Conservation (phyloP, 35 echinoderm and acorn worm genomes). For the Patiria miniata region DNA sequence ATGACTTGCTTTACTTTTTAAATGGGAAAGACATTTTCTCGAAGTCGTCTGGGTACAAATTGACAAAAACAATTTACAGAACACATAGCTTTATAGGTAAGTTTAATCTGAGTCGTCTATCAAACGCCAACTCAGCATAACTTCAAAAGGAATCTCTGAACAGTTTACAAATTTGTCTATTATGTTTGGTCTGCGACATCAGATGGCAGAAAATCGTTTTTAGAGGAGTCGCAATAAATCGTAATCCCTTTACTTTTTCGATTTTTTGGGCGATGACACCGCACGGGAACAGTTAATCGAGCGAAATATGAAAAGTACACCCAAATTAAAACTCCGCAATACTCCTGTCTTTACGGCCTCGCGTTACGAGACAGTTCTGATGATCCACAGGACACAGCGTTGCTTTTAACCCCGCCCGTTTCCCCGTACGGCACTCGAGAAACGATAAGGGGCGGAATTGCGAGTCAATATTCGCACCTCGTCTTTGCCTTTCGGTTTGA, state of each 20-base stretch:
- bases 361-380: not conserved
- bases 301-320: not conserved
- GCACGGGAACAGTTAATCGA: not conserved
- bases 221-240: too few relatives aligned
- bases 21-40: too few relatives aligned
- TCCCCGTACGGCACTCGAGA: not conserved
- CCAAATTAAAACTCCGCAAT: not conserved
- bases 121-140: too few relatives aligned
- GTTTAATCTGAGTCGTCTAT: too few relatives aligned
- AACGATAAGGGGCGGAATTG: not conserved
- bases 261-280: not conserved
- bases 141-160: too few relatives aligned
- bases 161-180: too few relatives aligned
- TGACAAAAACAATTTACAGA: too few relatives aligned
- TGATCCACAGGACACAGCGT: not conserved
- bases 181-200: too few relatives aligned
- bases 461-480: slow-evolving; percentile 16
- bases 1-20: too few relatives aligned
- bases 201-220: too few relatives aligned
- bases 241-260: not conserved
- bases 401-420: not conserved
- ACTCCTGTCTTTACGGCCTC: not conserved
- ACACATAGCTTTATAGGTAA: too few relatives aligned
- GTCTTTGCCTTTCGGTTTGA: not conserved
- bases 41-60: too few relatives aligned